Evolutionary conservation across 2,113 vertebrate species (phyloP), one percentile per base, ranked within the genome.

Genomic region (Paraplagusia blochii): DNA sequence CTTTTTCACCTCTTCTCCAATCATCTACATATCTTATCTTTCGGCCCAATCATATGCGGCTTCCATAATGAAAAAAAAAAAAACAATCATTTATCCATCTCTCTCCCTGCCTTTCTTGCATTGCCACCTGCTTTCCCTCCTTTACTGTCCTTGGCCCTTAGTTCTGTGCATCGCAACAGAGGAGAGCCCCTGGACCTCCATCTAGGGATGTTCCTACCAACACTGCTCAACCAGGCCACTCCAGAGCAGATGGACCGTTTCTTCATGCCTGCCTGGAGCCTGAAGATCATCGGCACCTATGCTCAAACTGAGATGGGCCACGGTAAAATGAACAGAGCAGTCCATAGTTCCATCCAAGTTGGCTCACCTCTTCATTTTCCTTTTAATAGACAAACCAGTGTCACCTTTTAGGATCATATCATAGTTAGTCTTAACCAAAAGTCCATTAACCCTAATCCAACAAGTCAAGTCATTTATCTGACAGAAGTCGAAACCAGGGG

Each of bases 271-370:
- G 92, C 97, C 81, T 99, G 97, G 97, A 97, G 94, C 87, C 90
- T 98, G 90, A 88, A 97, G 90, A 95, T 99, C 92, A 93, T 94
- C 91, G 97, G 96, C 92, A 98, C 95, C 87, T 99, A 99, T 72
- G 96, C 97, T 18, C 97, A 99, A 90, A 99, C 97, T 77, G 97
- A 99, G 88, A 96, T 99, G 88, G 97, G 97, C 84, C 97, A 99
- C 92, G 97, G 97, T 99, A 98, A 87, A 88, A 71, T 58, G 0
- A 58, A 53, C 45, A 48, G 51, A 42, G 46, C 46, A 44, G 65
- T 44, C 43, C 58, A 4, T 40, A 61, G 5, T 34, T 4, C 6
- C 35, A 9, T 44, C 22, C 29, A 16, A 1, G 34, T 51, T n/a
- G 15, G 18, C 57, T 36, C 8, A 4, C 13, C 4, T 53, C 58